These are phyloP conservation scores for Aporrectodea caliginosa DNA, from an alignment of 1,140 invertebrate genomes.

Conservation along the genomic window DNA sequence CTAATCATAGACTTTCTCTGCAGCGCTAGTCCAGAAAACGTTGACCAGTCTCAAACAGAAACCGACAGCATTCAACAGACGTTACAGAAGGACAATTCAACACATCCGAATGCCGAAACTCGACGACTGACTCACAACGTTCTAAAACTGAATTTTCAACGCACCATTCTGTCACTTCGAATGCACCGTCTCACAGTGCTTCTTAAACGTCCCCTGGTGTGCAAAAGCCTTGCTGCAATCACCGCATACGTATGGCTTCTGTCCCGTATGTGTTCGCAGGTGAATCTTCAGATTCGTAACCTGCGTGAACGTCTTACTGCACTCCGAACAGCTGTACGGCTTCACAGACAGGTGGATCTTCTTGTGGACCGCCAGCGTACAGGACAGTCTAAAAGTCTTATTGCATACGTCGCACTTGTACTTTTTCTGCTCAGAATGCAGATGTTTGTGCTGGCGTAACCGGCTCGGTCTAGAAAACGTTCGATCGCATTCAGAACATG, in stretches of 20 bases:
- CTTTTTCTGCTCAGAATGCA: background rate
- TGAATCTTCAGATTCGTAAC: slow-evolving; percentile 2
- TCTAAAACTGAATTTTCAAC: too few relatives aligned
- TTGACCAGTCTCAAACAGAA: too few relatives aligned
- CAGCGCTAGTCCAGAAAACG: too few relatives aligned
- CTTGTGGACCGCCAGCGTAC: background rate
- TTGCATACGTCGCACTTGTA: background rate
- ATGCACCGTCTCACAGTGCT: slow-evolving; percentile 19
- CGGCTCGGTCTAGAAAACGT: background rate
- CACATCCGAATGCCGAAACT: too few relatives aligned
- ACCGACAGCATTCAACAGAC: too few relatives aligned
- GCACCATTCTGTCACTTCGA: too few relatives aligned
- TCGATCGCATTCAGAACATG: background rate
- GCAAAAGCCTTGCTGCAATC: slow-evolving; percentile 19
- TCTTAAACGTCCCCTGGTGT: background rate
- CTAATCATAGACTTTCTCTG: too few relatives aligned
- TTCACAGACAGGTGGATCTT: background rate
- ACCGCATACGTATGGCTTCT: slow-evolving; percentile 10
- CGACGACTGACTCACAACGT: too few relatives aligned
- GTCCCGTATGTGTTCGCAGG: background rate
- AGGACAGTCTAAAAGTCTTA: background rate
- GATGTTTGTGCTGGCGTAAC: background rate
- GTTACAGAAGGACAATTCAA: too few relatives aligned
- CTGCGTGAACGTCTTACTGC: slow-evolving; percentile 12
- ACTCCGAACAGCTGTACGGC: background rate